phyloP scores from a whole-genome alignment of 2,113 vertebrate species.

The Cyphomyrus plagiostoma region DNA sequence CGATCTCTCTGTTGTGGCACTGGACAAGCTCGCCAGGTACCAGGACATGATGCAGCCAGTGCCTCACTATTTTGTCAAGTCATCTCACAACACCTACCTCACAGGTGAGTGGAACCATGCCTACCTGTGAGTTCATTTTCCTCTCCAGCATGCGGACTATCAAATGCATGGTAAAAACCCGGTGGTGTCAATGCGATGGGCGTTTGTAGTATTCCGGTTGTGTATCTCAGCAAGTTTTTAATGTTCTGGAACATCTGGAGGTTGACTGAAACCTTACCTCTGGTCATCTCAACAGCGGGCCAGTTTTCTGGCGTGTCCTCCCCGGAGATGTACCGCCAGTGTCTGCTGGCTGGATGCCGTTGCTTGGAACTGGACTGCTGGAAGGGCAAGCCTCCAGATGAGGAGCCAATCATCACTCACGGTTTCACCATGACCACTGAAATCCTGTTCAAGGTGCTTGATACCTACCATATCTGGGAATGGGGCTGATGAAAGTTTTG shows the following conservation, averaged over 20 bases:
- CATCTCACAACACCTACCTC: constrained; percentile 95
- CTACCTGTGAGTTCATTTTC: not conserved
- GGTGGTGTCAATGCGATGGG: not conserved
- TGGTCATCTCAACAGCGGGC: constrained; percentile 64
- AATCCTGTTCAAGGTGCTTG: constrained; percentile 85
- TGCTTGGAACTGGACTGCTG: constrained; percentile 97
- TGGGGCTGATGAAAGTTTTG: not conserved
- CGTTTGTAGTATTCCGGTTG: not conserved
- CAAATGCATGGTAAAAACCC: not conserved
- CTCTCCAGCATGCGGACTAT: not conserved
- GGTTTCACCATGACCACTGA: constrained; percentile 99
- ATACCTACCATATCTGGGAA: not conserved
- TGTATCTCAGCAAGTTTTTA: not conserved
- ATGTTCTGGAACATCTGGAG: not conserved
- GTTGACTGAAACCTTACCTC: not conserved
- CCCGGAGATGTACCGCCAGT: constrained; percentile 95
- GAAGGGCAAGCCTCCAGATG: constrained; percentile 89
- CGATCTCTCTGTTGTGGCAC: constrained; percentile 75
- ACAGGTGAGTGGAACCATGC: constrained; percentile 62
- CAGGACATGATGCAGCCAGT: constrained; percentile 90
- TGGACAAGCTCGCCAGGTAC: constrained; percentile 72
- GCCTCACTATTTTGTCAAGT: constrained; percentile 92
- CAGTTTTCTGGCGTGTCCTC: constrained; percentile 93
- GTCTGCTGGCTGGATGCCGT: constrained; percentile 84
- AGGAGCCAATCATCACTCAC: constrained; percentile 94